Evolutionary conservation across 1,140 invertebrate genomes (phyloP).

Genomic region (Sitobion miscanthi): DNA sequence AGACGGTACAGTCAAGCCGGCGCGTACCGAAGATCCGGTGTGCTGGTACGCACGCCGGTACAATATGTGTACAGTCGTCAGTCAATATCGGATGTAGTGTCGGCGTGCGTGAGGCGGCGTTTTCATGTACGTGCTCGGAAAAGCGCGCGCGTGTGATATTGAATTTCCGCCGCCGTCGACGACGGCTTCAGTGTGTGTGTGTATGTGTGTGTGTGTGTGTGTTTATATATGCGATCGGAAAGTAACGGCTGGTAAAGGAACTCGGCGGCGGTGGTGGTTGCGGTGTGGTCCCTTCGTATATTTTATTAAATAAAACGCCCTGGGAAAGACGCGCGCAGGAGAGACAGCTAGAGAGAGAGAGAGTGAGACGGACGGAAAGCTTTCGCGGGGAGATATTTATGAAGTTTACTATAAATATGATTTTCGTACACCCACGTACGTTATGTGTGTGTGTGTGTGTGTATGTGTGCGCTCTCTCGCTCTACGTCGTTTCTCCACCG

Average conservation of each 20-base stretch:
- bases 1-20: not conserved
- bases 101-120: not conserved
- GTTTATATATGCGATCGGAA: not conserved
- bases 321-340: not conserved
- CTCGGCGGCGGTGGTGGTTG: not conserved
- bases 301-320: constrained; percentile 45
- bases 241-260: not conserved
- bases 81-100: constrained; percentile 19
- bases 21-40: not conserved
- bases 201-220: too few species aligned
- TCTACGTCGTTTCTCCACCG: not conserved
- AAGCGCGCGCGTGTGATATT: constrained; percentile 32
- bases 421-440: not conserved
- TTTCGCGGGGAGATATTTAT: constrained; percentile 12
- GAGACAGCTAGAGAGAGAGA: not conserved
- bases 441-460: not conserved
- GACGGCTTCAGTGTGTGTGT: too few species aligned
- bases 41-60: not conserved
- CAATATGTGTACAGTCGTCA: not conserved
- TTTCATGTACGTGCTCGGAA: not conserved
- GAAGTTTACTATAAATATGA: constrained; percentile 31
- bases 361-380: not conserved
- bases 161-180: constrained; percentile 16
- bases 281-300: not conserved
- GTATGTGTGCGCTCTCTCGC: not conserved